These are phyloP conservation scores for Channa striata DNA, from an alignment of 2,797 vertebrate genomes.

Conservation along the genomic window DNA sequence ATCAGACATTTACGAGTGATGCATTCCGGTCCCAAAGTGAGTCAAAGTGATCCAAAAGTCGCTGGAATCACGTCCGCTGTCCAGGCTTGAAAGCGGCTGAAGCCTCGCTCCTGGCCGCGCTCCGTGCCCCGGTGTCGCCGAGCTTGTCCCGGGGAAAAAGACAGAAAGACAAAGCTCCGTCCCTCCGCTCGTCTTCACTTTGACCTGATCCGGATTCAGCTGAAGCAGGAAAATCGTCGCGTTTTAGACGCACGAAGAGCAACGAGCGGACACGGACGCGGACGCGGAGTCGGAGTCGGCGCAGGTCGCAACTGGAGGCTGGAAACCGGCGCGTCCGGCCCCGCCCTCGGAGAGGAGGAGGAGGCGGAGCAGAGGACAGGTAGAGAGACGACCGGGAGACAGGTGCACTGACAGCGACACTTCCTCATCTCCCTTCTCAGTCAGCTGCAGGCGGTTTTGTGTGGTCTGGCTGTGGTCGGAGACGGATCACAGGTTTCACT, in stretches of 20 bases:
- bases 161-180: constrained; percentile 1
- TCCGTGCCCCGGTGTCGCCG: constrained; percentile 56
- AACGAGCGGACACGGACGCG: no score
- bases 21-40: constrained; percentile 24
- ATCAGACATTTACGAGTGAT: not conserved
- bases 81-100: constrained; percentile 9
- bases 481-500: constrained; percentile 1
- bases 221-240: not conserved
- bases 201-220: not conserved
- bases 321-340: constrained; percentile 37
- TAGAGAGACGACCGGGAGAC: constrained; percentile 32
- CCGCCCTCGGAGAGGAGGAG: constrained; percentile 45
- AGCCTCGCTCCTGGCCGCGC: constrained; percentile 35
- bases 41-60: constrained; percentile 72
- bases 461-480: not conserved
- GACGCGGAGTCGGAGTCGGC: no score
- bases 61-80: constrained; percentile 40
- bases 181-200: constrained; percentile 3
- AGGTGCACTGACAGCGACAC: constrained; percentile 41
- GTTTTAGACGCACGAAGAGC: not conserved
- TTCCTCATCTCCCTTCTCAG: no score
- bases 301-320: no score
- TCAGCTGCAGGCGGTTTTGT: not conserved
- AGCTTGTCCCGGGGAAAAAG: constrained; percentile 60
- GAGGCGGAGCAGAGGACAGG: constrained; percentile 2